Conservation (phyloP, 2,797 vertebrate genomes). For the Poeciliopsis gracilis region DNA sequence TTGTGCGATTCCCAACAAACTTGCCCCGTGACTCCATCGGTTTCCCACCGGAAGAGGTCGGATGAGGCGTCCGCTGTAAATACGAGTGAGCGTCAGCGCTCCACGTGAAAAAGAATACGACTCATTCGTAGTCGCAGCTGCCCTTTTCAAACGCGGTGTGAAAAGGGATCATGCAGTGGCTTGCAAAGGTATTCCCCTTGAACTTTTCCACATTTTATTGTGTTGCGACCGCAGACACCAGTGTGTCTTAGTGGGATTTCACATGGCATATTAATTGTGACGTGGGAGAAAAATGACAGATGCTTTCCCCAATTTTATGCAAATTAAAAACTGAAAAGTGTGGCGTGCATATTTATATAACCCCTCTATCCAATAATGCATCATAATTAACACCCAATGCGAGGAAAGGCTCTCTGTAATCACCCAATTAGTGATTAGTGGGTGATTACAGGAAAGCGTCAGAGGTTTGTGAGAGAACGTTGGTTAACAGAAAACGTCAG, state of each 20-base stretch:
- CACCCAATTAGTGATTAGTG: not conserved
- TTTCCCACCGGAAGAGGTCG: constrained; percentile 24
- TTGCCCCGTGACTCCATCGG: constrained; percentile 58
- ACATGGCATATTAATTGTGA: not conserved
- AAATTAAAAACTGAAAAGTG: not conserved
- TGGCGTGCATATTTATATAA: not conserved
- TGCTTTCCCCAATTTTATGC: not conserved
- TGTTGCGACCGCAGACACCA: not conserved
- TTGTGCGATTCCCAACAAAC: constrained; percentile 63
- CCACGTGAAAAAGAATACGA: not conserved
- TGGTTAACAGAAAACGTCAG: not conserved
- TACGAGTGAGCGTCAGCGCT: constrained; percentile 8
- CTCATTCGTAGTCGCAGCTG: not conserved
- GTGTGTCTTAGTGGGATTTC: not conserved
- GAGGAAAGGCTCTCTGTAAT: not conserved
- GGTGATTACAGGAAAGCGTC: not conserved
- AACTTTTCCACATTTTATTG: not conserved
- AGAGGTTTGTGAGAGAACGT: not conserved
- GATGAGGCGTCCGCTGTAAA: constrained; percentile 21
- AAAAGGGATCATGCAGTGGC: not conserved
- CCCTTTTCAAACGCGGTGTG: not conserved
- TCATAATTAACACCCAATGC: not conserved
- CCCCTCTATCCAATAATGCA: not conserved
- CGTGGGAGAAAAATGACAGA: not conserved
- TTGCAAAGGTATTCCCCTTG: constrained; percentile 1